A percentile compares a stretch with the other conserved stretches of the same genome.
Conservation (phyloP, 2,113 vertebrate species). For the Clarias magur region DNA sequence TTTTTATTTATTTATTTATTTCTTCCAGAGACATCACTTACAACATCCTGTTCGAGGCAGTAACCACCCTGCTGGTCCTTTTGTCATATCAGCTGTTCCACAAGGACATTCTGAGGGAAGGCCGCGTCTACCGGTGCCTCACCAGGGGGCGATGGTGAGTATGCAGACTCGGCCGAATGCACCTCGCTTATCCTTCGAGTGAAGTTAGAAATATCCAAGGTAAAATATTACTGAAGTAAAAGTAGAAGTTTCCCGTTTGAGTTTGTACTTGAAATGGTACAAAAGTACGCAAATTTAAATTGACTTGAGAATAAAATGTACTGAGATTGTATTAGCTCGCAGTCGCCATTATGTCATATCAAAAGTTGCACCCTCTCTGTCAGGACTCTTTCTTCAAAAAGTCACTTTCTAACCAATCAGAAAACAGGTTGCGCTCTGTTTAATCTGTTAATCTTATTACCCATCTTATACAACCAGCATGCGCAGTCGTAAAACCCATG, state of each 20-base stretch:
- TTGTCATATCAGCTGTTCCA: slow-evolving; percentile 94
- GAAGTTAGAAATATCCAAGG: no score
- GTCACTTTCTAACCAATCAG: background rate
- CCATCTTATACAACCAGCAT: background rate
- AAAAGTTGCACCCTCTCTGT: no score
- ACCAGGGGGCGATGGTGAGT: slow-evolving; percentile 91
- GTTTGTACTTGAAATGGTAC: no score
- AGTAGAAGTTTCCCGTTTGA: no score
- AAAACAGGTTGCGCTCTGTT: background rate
- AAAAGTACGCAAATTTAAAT: no score
- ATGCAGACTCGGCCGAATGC: no score
- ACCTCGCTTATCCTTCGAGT: no score
- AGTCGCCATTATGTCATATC: no score
- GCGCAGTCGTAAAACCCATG: background rate
- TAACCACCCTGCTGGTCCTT: slow-evolving; percentile 88
- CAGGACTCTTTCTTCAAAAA: no score
- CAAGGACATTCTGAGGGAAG: slow-evolving; percentile 89
- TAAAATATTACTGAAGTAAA: no score
- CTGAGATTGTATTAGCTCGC: no score
- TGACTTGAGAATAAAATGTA: no score
- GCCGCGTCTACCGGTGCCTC: slow-evolving; percentile 84
- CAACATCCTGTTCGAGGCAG: slow-evolving; percentile 91
- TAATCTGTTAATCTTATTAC: background rate
- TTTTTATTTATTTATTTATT: background rate
- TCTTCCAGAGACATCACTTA: slow-evolving; percentile 90